Evolutionary conservation across 2,888 invertebrate species (phyloP), one percentile per base, ranked within the genome.

Genomic region (Cinara cedri): DNA sequence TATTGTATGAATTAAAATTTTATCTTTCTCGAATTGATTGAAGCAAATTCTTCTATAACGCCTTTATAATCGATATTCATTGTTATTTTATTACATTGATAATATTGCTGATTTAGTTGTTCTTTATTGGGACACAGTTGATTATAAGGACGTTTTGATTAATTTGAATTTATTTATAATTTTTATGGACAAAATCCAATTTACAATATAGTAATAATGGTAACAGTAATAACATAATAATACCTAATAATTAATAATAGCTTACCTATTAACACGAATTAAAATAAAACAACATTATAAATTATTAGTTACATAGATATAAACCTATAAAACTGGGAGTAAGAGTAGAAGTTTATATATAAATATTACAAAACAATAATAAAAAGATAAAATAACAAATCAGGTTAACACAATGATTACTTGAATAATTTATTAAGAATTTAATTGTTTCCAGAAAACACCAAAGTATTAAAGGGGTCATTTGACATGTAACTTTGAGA

Each of bases 401-500:
- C 16, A 13, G 11, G 49, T 49, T 49, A 16, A 49, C 4, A 49
- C 49, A 49, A 49, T 14, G 1, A 49, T 49, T 49, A 49, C 11
- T 49, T 49, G 49, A 49, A 49, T 49, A 16, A 16, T 3, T 49
- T 16, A 49, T 49, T 49, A 49, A 49, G 13, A 49, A 49, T 49
- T 49, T 49, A 14, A 19, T 24, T 60, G n/a, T 21, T 60, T 26
- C 21, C 21, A 60, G 21, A 24, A 60, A 1, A 24, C 13, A 60
- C n/a, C 26, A 60, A 60, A 13, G 13, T 26, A 60, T 60, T 60
- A 13, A 24, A 60, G 60, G 21, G 60, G 21, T 24, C 10, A 26
- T 49, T 60, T 24, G 13, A 60, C 26, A 60, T 60, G 26, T 60
- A 60, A 24, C 11, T 60, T 13, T 66, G 34, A 66, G 44, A 19